These are phyloP conservation scores for Synergus laeviventris DNA, from an alignment of 2,888 invertebrate genomes.

Conservation along the genomic window DNA sequence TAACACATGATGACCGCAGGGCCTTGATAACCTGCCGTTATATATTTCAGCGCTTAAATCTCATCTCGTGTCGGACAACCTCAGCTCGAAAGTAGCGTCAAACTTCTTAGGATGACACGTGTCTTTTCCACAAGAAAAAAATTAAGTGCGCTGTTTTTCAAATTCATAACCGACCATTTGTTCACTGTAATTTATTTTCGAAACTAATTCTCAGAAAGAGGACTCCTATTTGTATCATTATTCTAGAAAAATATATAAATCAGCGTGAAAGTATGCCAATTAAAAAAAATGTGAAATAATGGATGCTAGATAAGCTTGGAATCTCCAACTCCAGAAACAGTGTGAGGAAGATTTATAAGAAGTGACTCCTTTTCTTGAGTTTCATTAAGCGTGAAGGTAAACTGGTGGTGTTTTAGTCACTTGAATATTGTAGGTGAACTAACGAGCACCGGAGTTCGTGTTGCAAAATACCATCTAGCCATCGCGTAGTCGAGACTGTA, in stretches of 20 bases:
- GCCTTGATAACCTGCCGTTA: slow-evolving; percentile 35
- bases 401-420: background rate
- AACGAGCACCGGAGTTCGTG: background rate
- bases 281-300: background rate
- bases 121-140: background rate
- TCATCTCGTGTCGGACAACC: background rate
- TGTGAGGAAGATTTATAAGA: background rate
- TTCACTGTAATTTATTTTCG: background rate
- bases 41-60: slow-evolving; percentile 15
- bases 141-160: background rate
- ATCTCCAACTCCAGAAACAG: background rate
- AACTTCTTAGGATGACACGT: background rate
- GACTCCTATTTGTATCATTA: background rate
- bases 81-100: background rate
- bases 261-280: background rate
- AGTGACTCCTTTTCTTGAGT: background rate
- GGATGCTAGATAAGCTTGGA: background rate
- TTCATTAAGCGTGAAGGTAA: slow-evolving; percentile 21
- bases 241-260: background rate
- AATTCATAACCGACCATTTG: background rate
- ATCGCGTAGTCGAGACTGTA: background rate
- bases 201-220: background rate
- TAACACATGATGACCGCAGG: slow-evolving; percentile 20
- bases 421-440: background rate
- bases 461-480: slow-evolving; percentile 34